These are phyloP conservation scores for Kryptolebias ocellatus DNA, from an alignment of 2,797 vertebrate species.

Conservation along the genomic window DNA sequence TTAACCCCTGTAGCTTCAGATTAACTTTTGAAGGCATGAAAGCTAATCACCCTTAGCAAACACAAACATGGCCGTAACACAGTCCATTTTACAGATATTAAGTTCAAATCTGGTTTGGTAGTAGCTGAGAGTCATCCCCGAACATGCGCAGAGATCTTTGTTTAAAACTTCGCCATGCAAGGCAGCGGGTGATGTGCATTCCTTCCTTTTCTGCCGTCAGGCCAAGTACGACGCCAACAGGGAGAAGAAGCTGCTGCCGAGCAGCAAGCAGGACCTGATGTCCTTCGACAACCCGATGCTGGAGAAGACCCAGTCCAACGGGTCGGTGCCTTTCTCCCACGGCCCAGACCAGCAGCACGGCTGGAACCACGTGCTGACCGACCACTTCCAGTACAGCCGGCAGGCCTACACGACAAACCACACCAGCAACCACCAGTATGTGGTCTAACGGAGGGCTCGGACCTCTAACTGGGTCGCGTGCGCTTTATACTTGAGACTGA, in stretches of 20 bases:
- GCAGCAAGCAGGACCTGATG: slow-evolving; percentile 83
- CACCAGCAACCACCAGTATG: slow-evolving; percentile 87
- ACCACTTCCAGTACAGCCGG: slow-evolving; percentile 92
- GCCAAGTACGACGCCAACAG: slow-evolving; percentile 93
- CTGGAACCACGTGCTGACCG: slow-evolving; percentile 84
- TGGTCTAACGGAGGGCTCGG: slow-evolving; percentile 81
- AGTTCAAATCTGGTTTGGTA: neutral
- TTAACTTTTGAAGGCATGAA: too few species aligned
- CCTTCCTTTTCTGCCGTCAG: slow-evolving; percentile 67
- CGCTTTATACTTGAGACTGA: slow-evolving; percentile 58
- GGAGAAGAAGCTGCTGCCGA: slow-evolving; percentile 91
- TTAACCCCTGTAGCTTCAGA: too few species aligned
- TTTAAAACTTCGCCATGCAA: too few species aligned
- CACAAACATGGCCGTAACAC: too few species aligned
- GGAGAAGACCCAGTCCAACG: slow-evolving; percentile 88
- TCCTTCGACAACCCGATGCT: slow-evolving; percentile 73
- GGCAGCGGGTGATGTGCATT: neutral
- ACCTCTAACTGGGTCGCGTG: slow-evolving; percentile 24
- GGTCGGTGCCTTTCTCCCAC: slow-evolving; percentile 82
- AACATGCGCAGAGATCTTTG: too few species aligned
- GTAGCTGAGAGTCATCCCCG: too few species aligned
- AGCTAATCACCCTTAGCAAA: too few species aligned
- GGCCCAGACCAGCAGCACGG: slow-evolving; percentile 85
- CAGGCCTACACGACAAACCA: slow-evolving; percentile 85
- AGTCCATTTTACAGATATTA: too few species aligned